A percentile compares a stretch with the other conserved stretches of the same genome.
phyloP scores from a whole-genome alignment of 2,888 invertebrate species.

The Cantharis lateralis region DNA sequence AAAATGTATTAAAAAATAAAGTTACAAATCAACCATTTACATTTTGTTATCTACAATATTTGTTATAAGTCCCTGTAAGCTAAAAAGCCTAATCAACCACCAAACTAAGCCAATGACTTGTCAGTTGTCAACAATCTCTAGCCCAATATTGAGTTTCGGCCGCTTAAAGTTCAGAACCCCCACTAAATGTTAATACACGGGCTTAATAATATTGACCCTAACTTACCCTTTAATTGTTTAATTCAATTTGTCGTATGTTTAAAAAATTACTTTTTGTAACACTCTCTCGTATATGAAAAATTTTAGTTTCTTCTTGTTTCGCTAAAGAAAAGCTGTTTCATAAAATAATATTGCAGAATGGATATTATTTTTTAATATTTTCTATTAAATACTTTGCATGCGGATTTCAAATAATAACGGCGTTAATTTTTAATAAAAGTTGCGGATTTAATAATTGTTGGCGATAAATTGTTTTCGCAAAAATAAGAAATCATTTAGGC shows the following conservation, averaged over 20 bases:
- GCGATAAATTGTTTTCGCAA: background rate
- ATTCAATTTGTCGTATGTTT: background rate
- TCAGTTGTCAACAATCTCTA: conserved; percentile 38
- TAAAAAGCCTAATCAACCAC: conserved; percentile 38
- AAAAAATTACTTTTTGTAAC: background rate
- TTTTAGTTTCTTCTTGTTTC: background rate
- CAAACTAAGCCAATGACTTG: conserved; percentile 41
- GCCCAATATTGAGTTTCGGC: conserved; percentile 34
- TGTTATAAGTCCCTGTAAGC: conserved; percentile 33
- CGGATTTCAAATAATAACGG: background rate
- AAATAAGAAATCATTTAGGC: conserved; percentile 27
- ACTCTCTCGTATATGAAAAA: background rate
- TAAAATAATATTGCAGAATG: background rate
- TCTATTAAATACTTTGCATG: background rate
- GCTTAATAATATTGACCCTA: conserved; percentile 24
- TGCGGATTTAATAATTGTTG: background rate
- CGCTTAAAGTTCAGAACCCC: conserved; percentile 1
- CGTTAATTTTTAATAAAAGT: background rate
- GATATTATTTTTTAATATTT: background rate
- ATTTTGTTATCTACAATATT: conserved; percentile 12
- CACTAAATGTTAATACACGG: conserved; percentile 19
- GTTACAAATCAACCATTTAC: background rate
- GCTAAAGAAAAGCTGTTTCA: background rate
- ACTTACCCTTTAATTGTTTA: conserved; percentile 19
- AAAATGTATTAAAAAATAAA: background rate